Conservation (phyloP, 2,888 invertebrate genomes). For the Eurytoma adleriae region DNA sequence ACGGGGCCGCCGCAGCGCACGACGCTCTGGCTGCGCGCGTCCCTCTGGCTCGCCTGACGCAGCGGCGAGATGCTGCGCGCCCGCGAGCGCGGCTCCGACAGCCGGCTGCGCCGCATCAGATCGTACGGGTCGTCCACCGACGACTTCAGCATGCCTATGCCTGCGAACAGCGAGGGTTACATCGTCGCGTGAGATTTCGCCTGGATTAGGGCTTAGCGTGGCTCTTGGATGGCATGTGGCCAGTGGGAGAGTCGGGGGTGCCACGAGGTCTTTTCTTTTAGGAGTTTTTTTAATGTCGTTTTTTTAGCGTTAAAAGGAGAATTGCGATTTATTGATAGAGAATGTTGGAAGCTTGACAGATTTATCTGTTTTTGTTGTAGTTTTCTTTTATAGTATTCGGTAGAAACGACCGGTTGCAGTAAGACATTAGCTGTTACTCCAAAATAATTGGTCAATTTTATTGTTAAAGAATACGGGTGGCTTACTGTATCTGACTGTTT, state of each 20-base stretch:
- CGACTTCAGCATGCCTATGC: conserved; percentile 70
- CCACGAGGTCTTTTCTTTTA: not conserved
- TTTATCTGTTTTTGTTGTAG: too few relatives aligned
- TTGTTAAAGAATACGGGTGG: too few relatives aligned
- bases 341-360: too few relatives aligned
- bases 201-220: too few relatives aligned
- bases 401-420: too few relatives aligned
- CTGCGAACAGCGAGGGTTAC: not conserved
- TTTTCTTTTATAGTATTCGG: too few relatives aligned
- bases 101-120: conserved; percentile 86
- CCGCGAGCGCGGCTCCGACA: conserved; percentile 80
- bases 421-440: too few relatives aligned
- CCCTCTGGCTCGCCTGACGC: conserved; percentile 66
- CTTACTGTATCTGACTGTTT: too few relatives aligned
- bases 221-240: not conserved
- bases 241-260: not conserved
- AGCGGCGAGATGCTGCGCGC: conserved; percentile 75
- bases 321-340: too few relatives aligned
- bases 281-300: too few relatives aligned
- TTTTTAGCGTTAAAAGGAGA: too few relatives aligned
- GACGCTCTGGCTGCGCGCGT: conserved; percentile 76
- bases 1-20: conserved; percentile 54
- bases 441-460: too few relatives aligned
- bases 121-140: conserved; percentile 84
- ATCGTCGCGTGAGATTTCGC: not conserved